Percentiles rank a stretch among this genome's conserved stretches.
These are phyloP conservation scores for Eupithecia tripunctaria DNA, from an alignment of 2,888 invertebrate species.

Conservation along the genomic window DNA sequence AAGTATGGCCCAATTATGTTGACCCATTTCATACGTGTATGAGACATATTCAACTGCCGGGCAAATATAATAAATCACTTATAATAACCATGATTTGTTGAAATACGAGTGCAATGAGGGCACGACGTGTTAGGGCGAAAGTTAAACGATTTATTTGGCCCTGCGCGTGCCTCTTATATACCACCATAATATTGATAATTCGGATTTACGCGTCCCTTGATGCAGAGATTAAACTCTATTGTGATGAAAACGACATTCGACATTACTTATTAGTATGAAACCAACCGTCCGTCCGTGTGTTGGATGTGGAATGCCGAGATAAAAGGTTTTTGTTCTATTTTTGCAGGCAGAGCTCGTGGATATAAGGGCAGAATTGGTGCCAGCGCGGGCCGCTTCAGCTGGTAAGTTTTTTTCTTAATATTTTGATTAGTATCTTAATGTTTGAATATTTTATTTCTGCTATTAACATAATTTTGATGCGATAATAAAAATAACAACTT, in stretches of 20 bases:
- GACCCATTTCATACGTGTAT: slow-evolving; percentile 43
- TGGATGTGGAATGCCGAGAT: slow-evolving; percentile 49
- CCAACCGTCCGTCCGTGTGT: slow-evolving; percentile 56
- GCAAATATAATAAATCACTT: slow-evolving; percentile 45
- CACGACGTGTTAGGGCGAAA: slow-evolving; percentile 51
- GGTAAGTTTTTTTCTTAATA: slow-evolving; percentile 54
- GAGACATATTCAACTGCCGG: slow-evolving; percentile 40
- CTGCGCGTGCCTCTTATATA: slow-evolving; percentile 53
- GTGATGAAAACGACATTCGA: slow-evolving; percentile 64
- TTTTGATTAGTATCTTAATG: slow-evolving; percentile 15
- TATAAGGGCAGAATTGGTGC: slow-evolving; percentile 89
- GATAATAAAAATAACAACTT: not conserved
- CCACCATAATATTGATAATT: slow-evolving; percentile 53
- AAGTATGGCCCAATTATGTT: slow-evolving; percentile 44
- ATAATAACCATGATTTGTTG: slow-evolving; percentile 44
- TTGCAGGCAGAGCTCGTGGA: slow-evolving; percentile 90
- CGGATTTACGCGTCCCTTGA: slow-evolving; percentile 72
- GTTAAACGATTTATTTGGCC: slow-evolving; percentile 73
- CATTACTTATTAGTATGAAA: slow-evolving; percentile 64
- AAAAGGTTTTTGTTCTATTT: slow-evolving; percentile 53
- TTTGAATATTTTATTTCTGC: not conserved
- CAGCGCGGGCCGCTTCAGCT: slow-evolving; percentile 84
- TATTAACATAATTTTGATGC: slow-evolving; percentile 11
- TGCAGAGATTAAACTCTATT: slow-evolving; percentile 70
- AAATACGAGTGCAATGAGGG: slow-evolving; percentile 42